A percentile compares a stretch with the other conserved stretches of the same genome.
Evolutionary conservation across 2,113 vertebrate genomes (phyloP).

Genomic region (Archocentrus centrarchus): DNA sequence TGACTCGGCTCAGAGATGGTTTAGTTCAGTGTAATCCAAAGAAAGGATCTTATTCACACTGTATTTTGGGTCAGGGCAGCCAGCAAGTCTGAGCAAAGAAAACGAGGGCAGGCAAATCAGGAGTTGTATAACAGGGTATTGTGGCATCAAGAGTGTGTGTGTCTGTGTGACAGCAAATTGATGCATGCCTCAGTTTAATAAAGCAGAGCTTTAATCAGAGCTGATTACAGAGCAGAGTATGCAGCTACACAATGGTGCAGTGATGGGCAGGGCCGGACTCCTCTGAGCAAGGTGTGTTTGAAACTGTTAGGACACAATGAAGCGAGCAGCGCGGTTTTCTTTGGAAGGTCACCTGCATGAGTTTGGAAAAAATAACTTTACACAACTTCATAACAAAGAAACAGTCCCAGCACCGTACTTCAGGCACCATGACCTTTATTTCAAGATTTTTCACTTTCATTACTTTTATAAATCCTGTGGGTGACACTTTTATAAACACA

Average conservation of each 20-base stretch:
- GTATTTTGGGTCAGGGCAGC: neutral
- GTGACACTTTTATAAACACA: neutral
- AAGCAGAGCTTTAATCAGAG: slow-evolving; percentile 53
- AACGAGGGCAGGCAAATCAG: slow-evolving; percentile 1
- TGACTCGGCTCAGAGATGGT: neutral
- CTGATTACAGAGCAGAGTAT: slow-evolving; percentile 54
- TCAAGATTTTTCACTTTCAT: neutral
- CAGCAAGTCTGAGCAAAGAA: slow-evolving; percentile 3
- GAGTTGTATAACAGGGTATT: neutral
- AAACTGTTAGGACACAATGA: slow-evolving; percentile 29
- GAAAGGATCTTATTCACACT: neutral
- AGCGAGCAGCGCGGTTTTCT: slow-evolving; percentile 2
- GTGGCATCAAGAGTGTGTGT: slow-evolving; percentile 33
- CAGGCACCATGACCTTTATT: neutral
- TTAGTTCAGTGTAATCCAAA: slow-evolving; percentile 11
- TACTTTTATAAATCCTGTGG: neutral
- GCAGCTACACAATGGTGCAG: slow-evolving; percentile 38
- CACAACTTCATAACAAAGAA: neutral
- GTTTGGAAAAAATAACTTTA: neutral
- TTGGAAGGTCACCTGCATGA: neutral
- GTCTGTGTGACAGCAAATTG: slow-evolving; percentile 32
- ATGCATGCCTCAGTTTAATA: slow-evolving; percentile 57
- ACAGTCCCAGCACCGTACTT: neutral
- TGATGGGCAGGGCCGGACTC: slow-evolving; percentile 18
- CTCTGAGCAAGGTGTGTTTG: slow-evolving; percentile 41